These are phyloP conservation scores for Nerophis lumbriciformis DNA, from an alignment of 2,113 vertebrate species.

Conservation along the genomic window DNA sequence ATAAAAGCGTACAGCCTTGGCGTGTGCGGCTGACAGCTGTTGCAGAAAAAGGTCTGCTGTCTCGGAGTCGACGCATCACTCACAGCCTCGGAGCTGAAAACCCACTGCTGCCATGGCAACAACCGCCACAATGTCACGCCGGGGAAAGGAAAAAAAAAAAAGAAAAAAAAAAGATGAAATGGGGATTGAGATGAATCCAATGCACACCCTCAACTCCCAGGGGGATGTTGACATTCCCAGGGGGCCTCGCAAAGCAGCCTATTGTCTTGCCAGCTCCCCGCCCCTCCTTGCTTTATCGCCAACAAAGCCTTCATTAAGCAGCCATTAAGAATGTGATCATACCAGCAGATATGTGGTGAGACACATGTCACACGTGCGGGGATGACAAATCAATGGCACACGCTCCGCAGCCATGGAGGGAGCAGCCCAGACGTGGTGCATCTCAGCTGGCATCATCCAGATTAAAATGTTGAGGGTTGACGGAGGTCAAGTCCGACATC, in stretches of 20 bases:
- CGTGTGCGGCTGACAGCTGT: conserved; percentile 10
- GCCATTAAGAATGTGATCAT: conserved; percentile 71
- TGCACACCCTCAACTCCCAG: conserved; percentile 52
- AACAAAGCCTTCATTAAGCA: conserved; percentile 73
- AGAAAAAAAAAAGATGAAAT: conserved; percentile 33
- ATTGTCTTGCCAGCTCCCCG: conserved; percentile 41
- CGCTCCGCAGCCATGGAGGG: conserved; percentile 21
- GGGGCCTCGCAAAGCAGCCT: conserved; percentile 49
- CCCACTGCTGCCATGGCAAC: conserved; percentile 69
- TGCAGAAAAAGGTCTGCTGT: conserved; percentile 15
- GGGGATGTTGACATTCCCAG: conserved; percentile 55
- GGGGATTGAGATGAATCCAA: conserved; percentile 58
- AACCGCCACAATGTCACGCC: conserved; percentile 50
- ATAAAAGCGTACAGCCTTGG: conserved; percentile 5
- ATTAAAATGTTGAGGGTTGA: conserved; percentile 71
- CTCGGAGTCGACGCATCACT: conserved; percentile 45
- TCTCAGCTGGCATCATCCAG: conserved; percentile 68
- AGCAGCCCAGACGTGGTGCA: conserved; percentile 32
- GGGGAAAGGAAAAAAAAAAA: conserved; percentile 3
- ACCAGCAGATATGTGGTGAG: conserved; percentile 54
- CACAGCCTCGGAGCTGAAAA: conserved; percentile 41
- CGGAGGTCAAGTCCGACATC: conserved; percentile 60
- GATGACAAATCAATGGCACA: conserved; percentile 41
- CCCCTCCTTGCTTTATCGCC: conserved; percentile 44
- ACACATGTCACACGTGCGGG: conserved; percentile 16